A percentile compares a stretch with the other conserved stretches of the same genome.
Evolutionary conservation across 2,888 invertebrate genomes (phyloP).

Genomic region (Sphinx pinastri): DNA sequence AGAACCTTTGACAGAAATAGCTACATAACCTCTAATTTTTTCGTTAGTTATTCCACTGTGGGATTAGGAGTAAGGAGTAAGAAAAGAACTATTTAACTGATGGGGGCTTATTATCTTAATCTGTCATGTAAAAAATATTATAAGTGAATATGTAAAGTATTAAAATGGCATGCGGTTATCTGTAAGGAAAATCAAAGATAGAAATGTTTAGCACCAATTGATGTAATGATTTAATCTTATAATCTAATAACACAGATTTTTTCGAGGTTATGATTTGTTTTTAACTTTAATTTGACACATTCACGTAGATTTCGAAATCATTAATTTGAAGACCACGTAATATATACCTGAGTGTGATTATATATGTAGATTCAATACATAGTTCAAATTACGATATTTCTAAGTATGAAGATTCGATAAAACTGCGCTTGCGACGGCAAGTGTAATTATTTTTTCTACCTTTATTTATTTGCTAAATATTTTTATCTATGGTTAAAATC

Average conservation of each 20-base stretch:
- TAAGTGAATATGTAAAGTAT: slow-evolving; percentile 25
- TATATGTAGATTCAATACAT: too few species aligned
- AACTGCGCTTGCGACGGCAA: too few species aligned
- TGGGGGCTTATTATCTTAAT: not conserved
- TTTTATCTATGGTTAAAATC: slow-evolving; percentile 19
- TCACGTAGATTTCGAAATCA: too few species aligned
- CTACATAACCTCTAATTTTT: not conserved
- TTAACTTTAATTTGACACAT: too few species aligned
- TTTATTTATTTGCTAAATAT: not conserved
- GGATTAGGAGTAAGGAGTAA: not conserved
- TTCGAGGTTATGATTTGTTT: too few species aligned
- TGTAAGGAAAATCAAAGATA: slow-evolving; percentile 1
- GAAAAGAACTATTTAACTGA: not conserved
- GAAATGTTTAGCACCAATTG: not conserved
- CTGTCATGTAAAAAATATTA: slow-evolving; percentile 16
- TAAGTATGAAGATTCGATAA: too few species aligned
- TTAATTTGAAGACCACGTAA: too few species aligned
- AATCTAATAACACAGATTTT: too few species aligned
- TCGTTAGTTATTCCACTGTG: not conserved
- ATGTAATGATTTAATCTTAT: not conserved
- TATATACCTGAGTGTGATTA: too few species aligned
- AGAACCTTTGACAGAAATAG: not conserved
- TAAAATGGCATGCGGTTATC: slow-evolving; percentile 16
- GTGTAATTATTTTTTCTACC: too few species aligned
- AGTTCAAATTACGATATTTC: too few species aligned